Evolutionary conservation across 64 coral and sea anemone genomes (phyloP).

Genomic region (Montipora sp.): DNA sequence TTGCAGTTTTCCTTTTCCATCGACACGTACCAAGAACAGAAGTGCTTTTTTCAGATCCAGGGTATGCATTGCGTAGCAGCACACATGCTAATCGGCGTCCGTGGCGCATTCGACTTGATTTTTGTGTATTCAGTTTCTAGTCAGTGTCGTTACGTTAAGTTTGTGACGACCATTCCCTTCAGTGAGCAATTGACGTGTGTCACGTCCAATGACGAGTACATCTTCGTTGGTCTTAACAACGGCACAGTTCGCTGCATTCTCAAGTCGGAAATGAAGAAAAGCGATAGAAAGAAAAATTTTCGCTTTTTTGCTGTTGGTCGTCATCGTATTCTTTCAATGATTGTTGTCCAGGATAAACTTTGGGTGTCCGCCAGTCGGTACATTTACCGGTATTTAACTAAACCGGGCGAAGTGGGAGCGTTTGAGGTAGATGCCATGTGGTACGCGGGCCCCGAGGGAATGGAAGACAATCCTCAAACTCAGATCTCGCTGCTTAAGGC

Average conservation of each 20-base stretch:
- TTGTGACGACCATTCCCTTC: slow-evolving; percentile 49
- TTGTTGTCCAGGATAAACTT: slow-evolving; percentile 69
- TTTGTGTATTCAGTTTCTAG: slow-evolving; percentile 43
- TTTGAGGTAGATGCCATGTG: slow-evolving; percentile 92
- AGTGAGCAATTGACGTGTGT: slow-evolving; percentile 65
- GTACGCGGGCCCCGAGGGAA: slow-evolving; percentile 72
- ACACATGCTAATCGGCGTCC: slow-evolving; percentile 76
- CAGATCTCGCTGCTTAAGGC: slow-evolving; percentile 58
- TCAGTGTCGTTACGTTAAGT: slow-evolving; percentile 51
- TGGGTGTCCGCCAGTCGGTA: slow-evolving; percentile 89
- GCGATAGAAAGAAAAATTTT: slow-evolving; percentile 55
- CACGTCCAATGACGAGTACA: slow-evolving; percentile 68
- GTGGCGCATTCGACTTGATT: slow-evolving; percentile 52
- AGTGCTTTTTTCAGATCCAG: slow-evolving; percentile 62
- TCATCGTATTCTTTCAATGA: slow-evolving; percentile 72
- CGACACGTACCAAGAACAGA: slow-evolving; percentile 49
- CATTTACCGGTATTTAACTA: slow-evolving; percentile 82
- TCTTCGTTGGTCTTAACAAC: slow-evolving; percentile 80
- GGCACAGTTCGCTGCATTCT: slow-evolving; percentile 69
- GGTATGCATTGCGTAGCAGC: slow-evolving; percentile 61
- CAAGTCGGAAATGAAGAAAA: slow-evolving; percentile 87
- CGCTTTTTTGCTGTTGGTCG: slow-evolving; percentile 60
- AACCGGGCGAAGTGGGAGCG: slow-evolving; percentile 77
- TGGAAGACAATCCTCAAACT: slow-evolving; percentile 82
- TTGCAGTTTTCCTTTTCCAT: slow-evolving; percentile 81